Conservation (phyloP, 92 coral and sea anemone species). For the Scolanthus callimorphus region DNA sequence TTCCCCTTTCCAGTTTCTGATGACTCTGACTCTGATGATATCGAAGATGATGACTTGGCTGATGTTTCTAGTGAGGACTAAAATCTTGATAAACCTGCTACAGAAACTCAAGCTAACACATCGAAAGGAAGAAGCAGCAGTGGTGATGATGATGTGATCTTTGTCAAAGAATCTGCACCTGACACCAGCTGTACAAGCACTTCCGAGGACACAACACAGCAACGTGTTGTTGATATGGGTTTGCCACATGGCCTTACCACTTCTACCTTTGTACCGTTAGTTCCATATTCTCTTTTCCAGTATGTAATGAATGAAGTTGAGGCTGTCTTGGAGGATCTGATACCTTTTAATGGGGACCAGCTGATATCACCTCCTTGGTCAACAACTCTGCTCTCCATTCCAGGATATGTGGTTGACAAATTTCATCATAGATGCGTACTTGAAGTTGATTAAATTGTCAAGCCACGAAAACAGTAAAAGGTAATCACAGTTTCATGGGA, state of each 20-base stretch:
- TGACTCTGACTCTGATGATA: slow-evolving; percentile 11
- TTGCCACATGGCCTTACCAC: background rate
- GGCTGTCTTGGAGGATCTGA: background rate
- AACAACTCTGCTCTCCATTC: background rate
- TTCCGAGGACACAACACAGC: background rate
- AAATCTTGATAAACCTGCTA: slow-evolving; percentile 2
- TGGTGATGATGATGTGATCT: background rate
- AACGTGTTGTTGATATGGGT: background rate
- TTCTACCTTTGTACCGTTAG: background rate
- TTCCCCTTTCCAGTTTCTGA: slow-evolving; percentile 1
- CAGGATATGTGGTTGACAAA: slow-evolving; percentile 1
- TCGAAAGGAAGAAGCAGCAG: background rate
- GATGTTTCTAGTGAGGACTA: background rate
- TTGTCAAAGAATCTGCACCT: background rate
- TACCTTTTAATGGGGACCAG: background rate
- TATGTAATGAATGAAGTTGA: background rate
- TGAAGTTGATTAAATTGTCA: background rate
- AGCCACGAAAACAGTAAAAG: background rate
- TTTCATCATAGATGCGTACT: background rate
- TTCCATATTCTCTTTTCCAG: background rate
- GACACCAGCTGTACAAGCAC: background rate
- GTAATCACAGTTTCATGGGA: background rate
- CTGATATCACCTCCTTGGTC: background rate
- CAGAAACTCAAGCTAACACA: background rate
- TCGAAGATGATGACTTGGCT: slow-evolving; percentile 3